Evolutionary conservation across 2,113 vertebrate species (phyloP).

Genomic region (Hemibagrus wyckioides): DNA sequence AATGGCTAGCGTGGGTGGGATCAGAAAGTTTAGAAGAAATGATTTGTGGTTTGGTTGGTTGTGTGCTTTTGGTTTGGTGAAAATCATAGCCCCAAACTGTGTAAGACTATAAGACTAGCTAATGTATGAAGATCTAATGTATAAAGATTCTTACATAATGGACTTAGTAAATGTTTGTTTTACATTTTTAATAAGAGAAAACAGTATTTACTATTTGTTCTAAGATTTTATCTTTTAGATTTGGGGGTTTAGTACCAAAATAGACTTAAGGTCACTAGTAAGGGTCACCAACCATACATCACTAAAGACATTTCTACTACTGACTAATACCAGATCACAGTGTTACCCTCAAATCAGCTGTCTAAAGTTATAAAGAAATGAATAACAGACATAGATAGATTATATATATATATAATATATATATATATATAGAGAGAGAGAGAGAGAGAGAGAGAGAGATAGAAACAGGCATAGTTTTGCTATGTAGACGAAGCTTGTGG

Average conservation of each 20-base stretch:
- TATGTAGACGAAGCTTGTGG: conserved; percentile 2
- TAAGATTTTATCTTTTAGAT: neutral
- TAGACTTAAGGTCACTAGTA: neutral
- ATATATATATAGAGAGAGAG: neutral
- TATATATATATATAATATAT: neutral
- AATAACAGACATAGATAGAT: neutral
- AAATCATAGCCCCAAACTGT: neutral
- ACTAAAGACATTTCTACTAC: conserved; percentile 26
- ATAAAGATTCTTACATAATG: neutral
- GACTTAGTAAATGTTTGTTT: neutral
- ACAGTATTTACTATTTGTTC: neutral
- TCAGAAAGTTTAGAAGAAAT: neutral
- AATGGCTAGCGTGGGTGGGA: neutral
- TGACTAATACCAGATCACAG: neutral
- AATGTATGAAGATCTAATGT: neutral
- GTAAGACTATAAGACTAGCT: neutral
- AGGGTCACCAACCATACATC: neutral
- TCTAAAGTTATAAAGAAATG: neutral
- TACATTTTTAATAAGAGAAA: neutral
- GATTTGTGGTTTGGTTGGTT: neutral
- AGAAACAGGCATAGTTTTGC: neutral
- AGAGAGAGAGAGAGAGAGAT: neutral
- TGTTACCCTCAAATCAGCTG: neutral
- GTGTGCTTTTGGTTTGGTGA: conserved; percentile 15
- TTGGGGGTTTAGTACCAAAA: neutral